These are phyloP conservation scores for Clarias macrocephalus DNA, from an alignment of 2,113 vertebrate genomes.

Conservation along the genomic window DNA sequence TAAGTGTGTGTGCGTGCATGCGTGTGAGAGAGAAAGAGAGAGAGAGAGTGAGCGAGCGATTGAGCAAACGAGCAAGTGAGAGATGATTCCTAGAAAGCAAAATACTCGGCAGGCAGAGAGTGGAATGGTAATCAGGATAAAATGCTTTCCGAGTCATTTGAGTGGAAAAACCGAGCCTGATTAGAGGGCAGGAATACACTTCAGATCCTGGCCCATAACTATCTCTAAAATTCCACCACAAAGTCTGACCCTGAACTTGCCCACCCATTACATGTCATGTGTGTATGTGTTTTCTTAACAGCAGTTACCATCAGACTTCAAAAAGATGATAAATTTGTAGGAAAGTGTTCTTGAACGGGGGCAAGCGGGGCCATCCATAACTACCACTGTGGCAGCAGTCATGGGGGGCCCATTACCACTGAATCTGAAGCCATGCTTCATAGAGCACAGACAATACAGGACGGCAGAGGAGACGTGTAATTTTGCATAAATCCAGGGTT, in stretches of 20 bases:
- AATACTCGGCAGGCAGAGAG: conserved; percentile 43
- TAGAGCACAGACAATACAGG: conserved; percentile 38
- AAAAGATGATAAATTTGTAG: background rate
- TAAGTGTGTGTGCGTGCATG: background rate
- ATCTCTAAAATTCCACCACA: conserved; percentile 34
- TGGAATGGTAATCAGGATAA: conserved; percentile 46
- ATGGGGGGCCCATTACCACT: conserved; percentile 10
- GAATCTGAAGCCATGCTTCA: conserved; percentile 30
- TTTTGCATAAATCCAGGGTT: background rate
- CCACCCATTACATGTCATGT: background rate
- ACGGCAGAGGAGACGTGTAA: conserved; percentile 2
- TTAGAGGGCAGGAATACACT: conserved; percentile 59
- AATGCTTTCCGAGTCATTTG: conserved; percentile 60
- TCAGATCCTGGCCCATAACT: conserved; percentile 24
- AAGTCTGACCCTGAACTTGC: conserved; percentile 19
- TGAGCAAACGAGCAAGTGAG: background rate
- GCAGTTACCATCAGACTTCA: background rate
- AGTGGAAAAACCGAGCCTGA: conserved; percentile 68
- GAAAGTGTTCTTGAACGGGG: background rate
- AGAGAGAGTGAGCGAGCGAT: background rate
- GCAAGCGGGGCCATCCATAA: background rate
- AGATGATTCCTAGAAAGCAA: conserved; percentile 73
- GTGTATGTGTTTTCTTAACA: conserved; percentile 14
- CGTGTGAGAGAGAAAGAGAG: background rate
- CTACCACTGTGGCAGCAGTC: conserved; percentile 7